Conservation (phyloP, 2,888 invertebrate species). For the Hymenopus coronatus region DNA sequence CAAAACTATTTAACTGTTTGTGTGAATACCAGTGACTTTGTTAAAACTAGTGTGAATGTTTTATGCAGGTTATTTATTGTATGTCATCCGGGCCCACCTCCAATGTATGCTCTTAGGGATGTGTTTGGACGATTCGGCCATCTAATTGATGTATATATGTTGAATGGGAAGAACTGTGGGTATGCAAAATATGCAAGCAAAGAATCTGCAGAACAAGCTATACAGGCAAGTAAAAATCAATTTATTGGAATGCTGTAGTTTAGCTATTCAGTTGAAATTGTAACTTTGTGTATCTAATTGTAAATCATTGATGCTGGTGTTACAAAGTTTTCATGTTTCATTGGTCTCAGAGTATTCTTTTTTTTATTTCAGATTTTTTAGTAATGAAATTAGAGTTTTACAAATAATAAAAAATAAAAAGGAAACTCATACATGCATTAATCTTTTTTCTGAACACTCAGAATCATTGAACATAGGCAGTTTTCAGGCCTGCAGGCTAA, state of each 20-base stretch:
- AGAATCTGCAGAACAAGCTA: constrained; percentile 73
- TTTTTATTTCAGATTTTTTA: no score
- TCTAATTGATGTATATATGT: constrained; percentile 61
- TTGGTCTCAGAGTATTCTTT: no score
- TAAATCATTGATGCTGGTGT: background rate
- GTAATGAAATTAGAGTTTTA: no score
- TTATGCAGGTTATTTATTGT: constrained; percentile 51
- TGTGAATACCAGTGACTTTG: no score
- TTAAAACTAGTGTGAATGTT: background rate
- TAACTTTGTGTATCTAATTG: no score
- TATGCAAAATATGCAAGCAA: constrained; percentile 81
- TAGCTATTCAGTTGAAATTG: no score
- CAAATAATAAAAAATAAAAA: no score
- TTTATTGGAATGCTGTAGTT: background rate
- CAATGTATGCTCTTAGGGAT: constrained; percentile 75
- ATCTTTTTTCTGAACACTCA: no score
- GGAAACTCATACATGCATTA: no score
- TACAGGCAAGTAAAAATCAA: constrained; percentile 51
- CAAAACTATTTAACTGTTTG: no score
- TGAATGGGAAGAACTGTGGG: constrained; percentile 87
- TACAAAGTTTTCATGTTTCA: background rate
- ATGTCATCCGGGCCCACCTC: constrained; percentile 63
- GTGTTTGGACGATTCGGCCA: constrained; percentile 88
- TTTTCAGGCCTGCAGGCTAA: no score
- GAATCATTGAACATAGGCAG: no score